A percentile compares a stretch with the other conserved stretches of the same genome.
These are phyloP conservation scores for Strigamia transsilvanica DNA, from an alignment of 2,888 invertebrate species.

Conservation along the genomic window DNA sequence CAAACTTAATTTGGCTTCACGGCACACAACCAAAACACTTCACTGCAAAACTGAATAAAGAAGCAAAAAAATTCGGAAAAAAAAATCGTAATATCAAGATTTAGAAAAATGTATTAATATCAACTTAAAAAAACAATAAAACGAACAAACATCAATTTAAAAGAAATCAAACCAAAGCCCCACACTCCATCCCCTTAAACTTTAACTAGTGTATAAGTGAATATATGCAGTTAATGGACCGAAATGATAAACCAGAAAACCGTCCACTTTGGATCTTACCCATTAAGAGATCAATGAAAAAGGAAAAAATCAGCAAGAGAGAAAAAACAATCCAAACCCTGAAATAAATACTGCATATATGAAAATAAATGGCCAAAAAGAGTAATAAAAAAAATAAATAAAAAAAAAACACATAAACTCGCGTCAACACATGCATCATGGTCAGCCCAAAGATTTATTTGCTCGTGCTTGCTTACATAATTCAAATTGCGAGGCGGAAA, in stretches of 20 bases:
- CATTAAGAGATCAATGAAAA: neutral
- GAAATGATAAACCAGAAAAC: neutral
- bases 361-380: no score
- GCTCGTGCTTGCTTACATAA: neutral
- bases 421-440: neutral
- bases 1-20: constrained; percentile 39
- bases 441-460: neutral
- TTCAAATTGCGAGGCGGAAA: neutral
- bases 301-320: neutral
- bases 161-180: neutral
- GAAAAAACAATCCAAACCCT: neutral
- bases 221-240: neutral
- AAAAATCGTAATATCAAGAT: neutral
- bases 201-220: neutral
- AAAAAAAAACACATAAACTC: neutral
- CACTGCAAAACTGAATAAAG: neutral
- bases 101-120: neutral
- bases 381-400: no score
- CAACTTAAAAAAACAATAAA: neutral
- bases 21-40: constrained; percentile 13
- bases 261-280: constrained; percentile 13
- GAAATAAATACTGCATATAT: no score
- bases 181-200: no score
- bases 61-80: neutral
- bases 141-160: no score